These are phyloP conservation scores for Gasterosteus nipponicus DNA, from an alignment of 2,113 vertebrate species.

Conservation along the genomic window DNA sequence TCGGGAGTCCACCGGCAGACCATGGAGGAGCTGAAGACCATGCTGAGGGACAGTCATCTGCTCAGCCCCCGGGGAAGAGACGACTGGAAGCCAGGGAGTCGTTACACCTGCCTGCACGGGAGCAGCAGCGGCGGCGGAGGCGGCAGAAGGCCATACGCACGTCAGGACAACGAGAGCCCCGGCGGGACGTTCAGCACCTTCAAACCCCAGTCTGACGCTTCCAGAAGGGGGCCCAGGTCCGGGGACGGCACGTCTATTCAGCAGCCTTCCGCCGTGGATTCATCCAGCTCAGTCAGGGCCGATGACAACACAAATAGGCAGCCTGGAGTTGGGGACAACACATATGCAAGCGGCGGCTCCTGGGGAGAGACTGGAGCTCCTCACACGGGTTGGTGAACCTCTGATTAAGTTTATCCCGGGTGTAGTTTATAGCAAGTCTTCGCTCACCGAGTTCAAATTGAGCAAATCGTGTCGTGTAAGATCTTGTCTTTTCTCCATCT, in stretches of 20 bases:
- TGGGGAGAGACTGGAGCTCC: conserved; percentile 54
- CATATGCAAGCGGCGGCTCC: conserved; percentile 46
- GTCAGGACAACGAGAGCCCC: conserved; percentile 63
- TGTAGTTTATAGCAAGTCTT: not conserved
- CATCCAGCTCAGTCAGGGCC: conserved; percentile 67
- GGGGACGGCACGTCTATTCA: conserved; percentile 64
- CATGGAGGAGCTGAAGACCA: conserved; percentile 82
- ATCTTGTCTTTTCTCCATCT: not conserved
- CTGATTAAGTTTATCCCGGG: not conserved
- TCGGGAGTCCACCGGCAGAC: conserved; percentile 76
- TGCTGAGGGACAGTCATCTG: conserved; percentile 78
- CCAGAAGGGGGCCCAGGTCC: conserved; percentile 62
- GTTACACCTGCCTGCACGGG: conserved; percentile 58
- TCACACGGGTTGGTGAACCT: conserved; percentile 71
- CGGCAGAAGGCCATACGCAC: conserved; percentile 42
- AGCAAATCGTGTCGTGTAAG: not conserved
- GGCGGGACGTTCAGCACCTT: conserved; percentile 75
- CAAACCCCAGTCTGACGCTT: conserved; percentile 73
- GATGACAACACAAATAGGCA: conserved; percentile 66
- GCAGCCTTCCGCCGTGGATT: conserved; percentile 62
- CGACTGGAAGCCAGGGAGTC: conserved; percentile 34
- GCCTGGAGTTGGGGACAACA: conserved; percentile 35
- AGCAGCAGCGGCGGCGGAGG: not conserved
- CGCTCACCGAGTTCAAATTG: not conserved
- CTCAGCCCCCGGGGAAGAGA: conserved; percentile 53